phyloP scores from a whole-genome alignment of 1,140 invertebrate genomes.

The Drosophila azteca region DNA sequence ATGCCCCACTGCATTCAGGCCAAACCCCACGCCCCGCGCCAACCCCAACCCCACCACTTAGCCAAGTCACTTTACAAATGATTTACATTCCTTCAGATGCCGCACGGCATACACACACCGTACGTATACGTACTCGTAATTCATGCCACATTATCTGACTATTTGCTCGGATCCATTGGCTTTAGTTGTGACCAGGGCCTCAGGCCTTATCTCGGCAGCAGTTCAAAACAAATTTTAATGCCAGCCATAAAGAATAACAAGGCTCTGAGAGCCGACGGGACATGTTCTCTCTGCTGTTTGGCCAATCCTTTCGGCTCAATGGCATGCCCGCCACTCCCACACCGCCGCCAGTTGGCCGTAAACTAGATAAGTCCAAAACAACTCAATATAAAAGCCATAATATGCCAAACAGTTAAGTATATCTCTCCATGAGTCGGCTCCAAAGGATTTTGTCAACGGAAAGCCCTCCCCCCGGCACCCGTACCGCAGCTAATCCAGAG shows the following conservation, averaged over 20 bases:
- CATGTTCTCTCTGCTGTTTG: conserved; percentile 54
- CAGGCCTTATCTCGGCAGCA: conserved; percentile 31
- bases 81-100: conserved; percentile 71
- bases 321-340: no score
- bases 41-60: conserved; percentile 36
- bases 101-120: conserved; percentile 13
- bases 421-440: conserved; percentile 22
- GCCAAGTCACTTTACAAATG: conserved; percentile 71
- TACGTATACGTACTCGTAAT: conserved; percentile 50
- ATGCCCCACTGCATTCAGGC: conserved; percentile 46
- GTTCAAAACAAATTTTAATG: conserved; percentile 57
- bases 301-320: conserved; percentile 40
- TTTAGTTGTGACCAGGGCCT: conserved; percentile 43
- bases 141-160: conserved; percentile 67
- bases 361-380: conserved; percentile 82
- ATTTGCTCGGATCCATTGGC: conserved; percentile 12
- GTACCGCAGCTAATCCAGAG: conserved; percentile 22
- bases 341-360: conserved; percentile 41
- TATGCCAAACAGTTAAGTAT: conserved; percentile 74
- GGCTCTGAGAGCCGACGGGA: conserved; percentile 17
- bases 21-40: conserved; percentile 7
- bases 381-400: conserved; percentile 83
- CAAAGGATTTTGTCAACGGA: conserved; percentile 58
- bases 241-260: conserved; percentile 52
- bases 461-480: conserved; percentile 13